These are phyloP conservation scores for Podarcis muralis DNA, from an alignment of 2,113 vertebrate species.

Conservation along the genomic window DNA sequence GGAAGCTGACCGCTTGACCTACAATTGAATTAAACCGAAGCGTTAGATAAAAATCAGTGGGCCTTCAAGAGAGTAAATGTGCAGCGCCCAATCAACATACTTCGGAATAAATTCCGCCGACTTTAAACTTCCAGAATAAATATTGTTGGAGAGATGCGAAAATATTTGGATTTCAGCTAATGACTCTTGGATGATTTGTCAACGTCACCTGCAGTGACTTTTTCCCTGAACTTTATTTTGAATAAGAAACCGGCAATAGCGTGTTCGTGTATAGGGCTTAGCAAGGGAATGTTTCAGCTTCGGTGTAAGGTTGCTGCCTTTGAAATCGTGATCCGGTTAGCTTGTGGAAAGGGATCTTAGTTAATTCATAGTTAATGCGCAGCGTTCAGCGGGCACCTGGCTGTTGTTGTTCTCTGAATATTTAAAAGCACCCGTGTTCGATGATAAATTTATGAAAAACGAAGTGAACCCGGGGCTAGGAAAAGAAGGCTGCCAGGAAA, in stretches of 20 bases:
- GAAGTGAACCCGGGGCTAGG: neutral
- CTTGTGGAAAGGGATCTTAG: neutral
- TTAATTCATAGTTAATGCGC: constrained; percentile 19
- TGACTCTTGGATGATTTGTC: neutral
- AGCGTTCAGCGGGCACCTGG: neutral
- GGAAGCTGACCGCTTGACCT: neutral
- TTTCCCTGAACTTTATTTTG: neutral
- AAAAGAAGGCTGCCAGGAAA: neutral
- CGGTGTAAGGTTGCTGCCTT: constrained; percentile 7
- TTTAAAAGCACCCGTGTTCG: neutral
- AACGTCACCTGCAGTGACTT: neutral
- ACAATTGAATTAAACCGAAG: neutral
- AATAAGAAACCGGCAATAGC: neutral
- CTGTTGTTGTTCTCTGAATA: constrained; percentile 5
- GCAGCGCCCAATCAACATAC: too few relatives aligned
- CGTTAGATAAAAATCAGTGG: too few relatives aligned
- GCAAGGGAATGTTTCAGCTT: neutral
- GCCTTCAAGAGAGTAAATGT: neutral
- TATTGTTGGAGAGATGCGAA: neutral
- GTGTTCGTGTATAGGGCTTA: too few relatives aligned
- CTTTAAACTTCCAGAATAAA: neutral
- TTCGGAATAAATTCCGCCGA: neutral
- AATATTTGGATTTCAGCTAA: too few relatives aligned
- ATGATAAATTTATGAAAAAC: neutral
- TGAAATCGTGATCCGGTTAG: neutral